These are phyloP conservation scores for Euzetes globulus DNA, from an alignment of 2,888 invertebrate species.

Conservation along the genomic window DNA sequence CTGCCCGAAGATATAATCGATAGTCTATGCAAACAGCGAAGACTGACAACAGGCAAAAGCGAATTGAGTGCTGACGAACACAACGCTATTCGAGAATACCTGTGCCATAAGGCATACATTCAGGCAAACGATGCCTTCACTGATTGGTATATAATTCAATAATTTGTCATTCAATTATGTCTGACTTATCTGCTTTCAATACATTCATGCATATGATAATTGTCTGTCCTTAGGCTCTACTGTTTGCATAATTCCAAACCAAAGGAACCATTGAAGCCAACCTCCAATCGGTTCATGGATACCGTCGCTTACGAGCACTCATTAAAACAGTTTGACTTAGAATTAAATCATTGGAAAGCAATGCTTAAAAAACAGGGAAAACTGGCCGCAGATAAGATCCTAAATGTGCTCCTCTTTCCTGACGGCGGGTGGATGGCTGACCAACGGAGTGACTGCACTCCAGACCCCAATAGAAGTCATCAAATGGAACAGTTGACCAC, in stretches of 20 bases:
- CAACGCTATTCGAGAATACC: slow-evolving; percentile 66
- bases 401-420: slow-evolving; percentile 78
- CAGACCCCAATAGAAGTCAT: slow-evolving; percentile 48
- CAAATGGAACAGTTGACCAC: slow-evolving; percentile 68
- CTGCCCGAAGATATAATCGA: slow-evolving; percentile 61
- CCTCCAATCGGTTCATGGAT: slow-evolving; percentile 63
- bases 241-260: slow-evolving; percentile 73
- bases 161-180: not conserved
- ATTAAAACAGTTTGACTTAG: slow-evolving; percentile 67
- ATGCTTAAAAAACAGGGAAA: slow-evolving; percentile 62
- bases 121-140: slow-evolving; percentile 77
- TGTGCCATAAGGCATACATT: slow-evolving; percentile 78
- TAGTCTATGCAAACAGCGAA: slow-evolving; percentile 52
- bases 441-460: slow-evolving; percentile 33
- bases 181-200: not conserved
- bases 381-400: slow-evolving; percentile 67
- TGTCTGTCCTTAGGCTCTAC: slow-evolving; percentile 50
- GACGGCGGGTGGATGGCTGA: slow-evolving; percentile 84
- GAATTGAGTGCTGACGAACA: slow-evolving; percentile 49
- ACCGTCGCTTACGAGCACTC: slow-evolving; percentile 80
- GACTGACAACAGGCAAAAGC: slow-evolving; percentile 47
- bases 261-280: slow-evolving; percentile 44
- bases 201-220: not conserved
- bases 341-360: slow-evolving; percentile 58
- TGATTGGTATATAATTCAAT: slow-evolving; percentile 59